Base-by-base conservation (phyloP, 1,140 invertebrate genomes). In the Potamilus streckersoni region DNA sequence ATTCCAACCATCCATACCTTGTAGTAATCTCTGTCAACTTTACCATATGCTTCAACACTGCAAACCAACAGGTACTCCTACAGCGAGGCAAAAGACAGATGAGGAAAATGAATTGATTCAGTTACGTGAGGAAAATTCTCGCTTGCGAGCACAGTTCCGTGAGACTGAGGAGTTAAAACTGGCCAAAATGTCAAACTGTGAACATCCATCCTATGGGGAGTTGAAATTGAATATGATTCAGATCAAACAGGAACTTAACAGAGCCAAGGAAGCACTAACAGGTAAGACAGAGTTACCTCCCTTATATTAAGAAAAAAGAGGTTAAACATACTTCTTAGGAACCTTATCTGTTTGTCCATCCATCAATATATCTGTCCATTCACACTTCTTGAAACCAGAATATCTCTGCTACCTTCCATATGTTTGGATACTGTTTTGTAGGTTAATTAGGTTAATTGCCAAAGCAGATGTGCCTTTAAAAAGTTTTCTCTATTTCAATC, bases 81-180 rank as follows among this genome's bases (percentile, higher is more conserved):
- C 55, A 5, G 67, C 76, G 1, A 55, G 71, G 62, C 72, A 80
- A 20, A 83, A 80, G 67, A 61, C 68, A 12, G 76, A 83, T 66
- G 80, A 82, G 65, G 81, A 83, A 56, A 82, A 86, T 74, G 83
- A 86, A 66, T 65, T 84, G 57, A 74, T 76, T 8, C 69, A 81
- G 55, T 55, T 88, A 62, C 76, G 74, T 38, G 78, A 80, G 31
- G 85, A 90, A 66, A 88, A 86, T 74, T 79, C 80, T n/a, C 82
- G 85, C 55, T 86, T 95, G 80, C 93, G 93, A 78, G 91, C 91
- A 69, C 88, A 95, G n/a, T 92, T 92, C 69, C 91, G 92, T 49
- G 94, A 95, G 85, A 90, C 94, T 2, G 90, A 92, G 2, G 90
- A 93, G 80, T 85, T 94, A 65, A 90, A 92, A 56, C 78, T 79